These are phyloP conservation scores for Prostheceraeus crozeri DNA, from an alignment of 2,888 invertebrate species.

Conservation along the genomic window DNA sequence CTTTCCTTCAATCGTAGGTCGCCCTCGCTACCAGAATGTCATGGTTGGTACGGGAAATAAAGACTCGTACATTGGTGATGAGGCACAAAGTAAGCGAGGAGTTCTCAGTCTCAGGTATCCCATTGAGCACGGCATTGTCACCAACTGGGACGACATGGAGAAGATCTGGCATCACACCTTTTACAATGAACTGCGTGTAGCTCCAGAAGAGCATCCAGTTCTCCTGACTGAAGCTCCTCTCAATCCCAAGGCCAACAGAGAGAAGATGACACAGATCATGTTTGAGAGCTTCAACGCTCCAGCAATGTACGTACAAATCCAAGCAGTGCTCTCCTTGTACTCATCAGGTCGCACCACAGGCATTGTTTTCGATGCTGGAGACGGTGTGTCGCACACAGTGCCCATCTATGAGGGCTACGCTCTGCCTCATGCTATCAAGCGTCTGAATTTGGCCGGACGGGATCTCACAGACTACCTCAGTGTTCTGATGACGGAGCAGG, in stretches of 20 bases:
- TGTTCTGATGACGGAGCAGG: constrained; percentile 61
- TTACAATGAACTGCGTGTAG: constrained; percentile 56
- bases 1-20: too few relatives aligned
- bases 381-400: constrained; percentile 83
- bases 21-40: too few relatives aligned
- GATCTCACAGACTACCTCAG: constrained; percentile 62
- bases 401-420: constrained; percentile 75
- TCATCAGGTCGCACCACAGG: constrained; percentile 86
- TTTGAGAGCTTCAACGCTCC: constrained; percentile 44
- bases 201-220: constrained; percentile 72
- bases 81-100: constrained; percentile 53
- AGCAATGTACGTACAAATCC: constrained; percentile 76
- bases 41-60: constrained; percentile 92
- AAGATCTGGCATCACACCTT: constrained; percentile 56
- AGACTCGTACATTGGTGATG: constrained; percentile 48
- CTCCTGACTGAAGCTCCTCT: constrained; percentile 77
- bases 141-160: constrained; percentile 55
- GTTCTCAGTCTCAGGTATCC: constrained; percentile 49
- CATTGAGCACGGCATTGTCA: constrained; percentile 52
- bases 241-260: constrained; percentile 78
- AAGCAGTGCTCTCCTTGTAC: constrained; percentile 79
- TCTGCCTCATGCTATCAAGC: constrained; percentile 59
- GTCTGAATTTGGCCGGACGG: constrained; percentile 60
- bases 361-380: constrained; percentile 81
- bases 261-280: constrained; percentile 78